Conservation (phyloP, 2,888 invertebrate species). For the Cheilosia grossa region DNA sequence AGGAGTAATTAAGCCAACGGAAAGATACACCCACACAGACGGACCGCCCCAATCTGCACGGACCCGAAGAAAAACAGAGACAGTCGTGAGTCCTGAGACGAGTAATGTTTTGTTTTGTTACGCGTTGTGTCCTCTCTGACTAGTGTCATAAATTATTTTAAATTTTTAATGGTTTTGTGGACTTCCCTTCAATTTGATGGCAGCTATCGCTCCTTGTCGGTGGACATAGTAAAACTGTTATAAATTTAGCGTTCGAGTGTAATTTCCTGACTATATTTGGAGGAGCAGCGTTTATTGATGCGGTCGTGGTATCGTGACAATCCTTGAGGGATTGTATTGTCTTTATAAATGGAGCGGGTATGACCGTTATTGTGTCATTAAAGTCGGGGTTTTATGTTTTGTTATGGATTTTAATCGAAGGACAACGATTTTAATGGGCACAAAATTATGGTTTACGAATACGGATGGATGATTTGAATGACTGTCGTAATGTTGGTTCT, state of each 20-base stretch:
- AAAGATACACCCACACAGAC: constrained; percentile 19
- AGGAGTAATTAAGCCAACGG: constrained; percentile 60
- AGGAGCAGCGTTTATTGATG: constrained; percentile 9
- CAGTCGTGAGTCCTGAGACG: too few relatives aligned
- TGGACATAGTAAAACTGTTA: constrained; percentile 44
- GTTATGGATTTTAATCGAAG: constrained; percentile 34
- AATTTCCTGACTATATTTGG: constrained; percentile 32
- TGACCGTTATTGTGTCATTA: constrained; percentile 40
- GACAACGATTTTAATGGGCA: constrained; percentile 28
- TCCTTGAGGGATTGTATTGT: constrained; percentile 30
- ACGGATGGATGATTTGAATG: constrained; percentile 36
- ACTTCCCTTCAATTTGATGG: neutral
- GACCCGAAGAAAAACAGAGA: too few relatives aligned
- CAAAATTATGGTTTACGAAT: constrained; percentile 3
- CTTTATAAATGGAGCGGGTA: constrained; percentile 2
- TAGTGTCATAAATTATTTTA: constrained; percentile 64
- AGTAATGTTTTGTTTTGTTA: neutral
- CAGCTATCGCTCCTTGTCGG: constrained; percentile 2
- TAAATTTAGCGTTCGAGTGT: constrained; percentile 34
- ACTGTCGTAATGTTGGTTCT: neutral
- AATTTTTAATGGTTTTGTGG: constrained; percentile 46
- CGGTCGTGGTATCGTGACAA: constrained; percentile 44
- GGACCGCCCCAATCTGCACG: neutral
- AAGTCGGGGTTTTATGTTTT: constrained; percentile 34
- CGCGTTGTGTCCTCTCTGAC: constrained; percentile 8